These are phyloP conservation scores for Delichon dasypus DNA, from an alignment of 2,797 vertebrate genomes.

Conservation along the genomic window DNA sequence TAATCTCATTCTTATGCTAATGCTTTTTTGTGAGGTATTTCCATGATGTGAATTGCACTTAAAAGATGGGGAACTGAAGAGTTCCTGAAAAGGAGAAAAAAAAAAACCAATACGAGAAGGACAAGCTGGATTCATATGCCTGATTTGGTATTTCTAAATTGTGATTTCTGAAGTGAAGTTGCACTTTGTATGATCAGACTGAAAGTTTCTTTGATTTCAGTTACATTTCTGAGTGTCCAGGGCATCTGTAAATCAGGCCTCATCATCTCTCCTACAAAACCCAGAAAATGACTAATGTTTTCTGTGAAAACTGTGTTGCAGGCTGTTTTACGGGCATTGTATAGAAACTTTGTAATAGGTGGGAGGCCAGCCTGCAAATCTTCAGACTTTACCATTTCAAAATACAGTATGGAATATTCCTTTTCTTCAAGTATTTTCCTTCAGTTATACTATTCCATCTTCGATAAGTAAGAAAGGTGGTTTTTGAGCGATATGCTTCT, in stretches of 20 bases:
- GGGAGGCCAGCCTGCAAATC: background rate
- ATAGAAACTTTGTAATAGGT: background rate
- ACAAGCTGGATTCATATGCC: background rate
- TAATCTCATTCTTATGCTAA: background rate
- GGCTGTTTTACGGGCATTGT: background rate
- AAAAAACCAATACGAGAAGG: background rate
- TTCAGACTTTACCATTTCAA: background rate
- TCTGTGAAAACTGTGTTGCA: background rate
- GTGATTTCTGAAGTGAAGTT: background rate
- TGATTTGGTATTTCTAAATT: background rate
- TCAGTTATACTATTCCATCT: background rate
- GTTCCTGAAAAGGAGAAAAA: background rate
- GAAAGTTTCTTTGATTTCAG: background rate
- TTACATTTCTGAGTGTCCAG: background rate
- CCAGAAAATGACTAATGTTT: background rate
- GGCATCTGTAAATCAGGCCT: background rate
- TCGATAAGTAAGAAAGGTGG: background rate
- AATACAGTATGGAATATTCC: background rate
- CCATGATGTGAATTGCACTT: background rate
- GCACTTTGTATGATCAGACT: background rate
- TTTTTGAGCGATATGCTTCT: background rate
- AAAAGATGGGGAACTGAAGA: background rate
- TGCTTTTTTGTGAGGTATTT: background rate
- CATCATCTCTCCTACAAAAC: background rate
- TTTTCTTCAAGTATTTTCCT: background rate